phyloP scores from a whole-genome alignment of 2,113 vertebrate species.

The Tonatia bakeri region DNA sequence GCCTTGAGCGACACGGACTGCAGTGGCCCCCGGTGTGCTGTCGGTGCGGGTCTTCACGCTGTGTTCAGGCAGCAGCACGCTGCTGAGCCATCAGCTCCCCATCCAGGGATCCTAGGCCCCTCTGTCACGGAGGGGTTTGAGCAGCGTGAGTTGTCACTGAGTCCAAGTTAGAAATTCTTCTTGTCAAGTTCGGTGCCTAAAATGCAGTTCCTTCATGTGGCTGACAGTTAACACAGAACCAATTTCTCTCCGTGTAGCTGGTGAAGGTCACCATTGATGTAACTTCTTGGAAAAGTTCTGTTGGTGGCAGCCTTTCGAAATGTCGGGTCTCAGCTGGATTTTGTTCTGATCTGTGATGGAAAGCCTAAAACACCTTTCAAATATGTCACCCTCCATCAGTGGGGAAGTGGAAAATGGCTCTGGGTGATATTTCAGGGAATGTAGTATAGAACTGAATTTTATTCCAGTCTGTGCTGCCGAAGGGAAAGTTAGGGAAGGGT shows the following conservation, averaged over 20 bases:
- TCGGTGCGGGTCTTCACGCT: not conserved
- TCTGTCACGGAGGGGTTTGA: not conserved
- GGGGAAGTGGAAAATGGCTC: not conserved
- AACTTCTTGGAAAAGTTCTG: slow-evolving; percentile 58
- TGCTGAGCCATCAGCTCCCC: not conserved
- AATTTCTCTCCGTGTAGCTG: not conserved
- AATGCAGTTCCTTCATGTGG: not conserved
- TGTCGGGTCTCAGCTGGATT: not conserved
- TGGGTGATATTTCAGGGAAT: not conserved
- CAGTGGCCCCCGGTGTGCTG: not conserved
- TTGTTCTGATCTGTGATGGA: not conserved
- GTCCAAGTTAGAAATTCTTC: not conserved
- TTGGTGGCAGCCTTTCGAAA: not conserved
- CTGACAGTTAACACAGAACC: not conserved
- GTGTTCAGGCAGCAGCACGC: not conserved
- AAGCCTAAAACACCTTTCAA: not conserved
- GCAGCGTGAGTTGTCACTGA: not conserved
- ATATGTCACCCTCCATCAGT: accelerated
- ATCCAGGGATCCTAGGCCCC: not conserved
- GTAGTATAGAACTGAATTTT: not conserved
- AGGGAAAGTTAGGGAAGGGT: not conserved
- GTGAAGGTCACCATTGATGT: slow-evolving; percentile 30
- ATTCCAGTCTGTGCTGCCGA: not conserved
- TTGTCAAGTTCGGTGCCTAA: not conserved
- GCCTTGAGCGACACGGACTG: not conserved